These are phyloP conservation scores for Spongilla lacustris DNA, from an alignment of 37 sponge, comb jelly and placozoan genomes.

Conservation along the genomic window DNA sequence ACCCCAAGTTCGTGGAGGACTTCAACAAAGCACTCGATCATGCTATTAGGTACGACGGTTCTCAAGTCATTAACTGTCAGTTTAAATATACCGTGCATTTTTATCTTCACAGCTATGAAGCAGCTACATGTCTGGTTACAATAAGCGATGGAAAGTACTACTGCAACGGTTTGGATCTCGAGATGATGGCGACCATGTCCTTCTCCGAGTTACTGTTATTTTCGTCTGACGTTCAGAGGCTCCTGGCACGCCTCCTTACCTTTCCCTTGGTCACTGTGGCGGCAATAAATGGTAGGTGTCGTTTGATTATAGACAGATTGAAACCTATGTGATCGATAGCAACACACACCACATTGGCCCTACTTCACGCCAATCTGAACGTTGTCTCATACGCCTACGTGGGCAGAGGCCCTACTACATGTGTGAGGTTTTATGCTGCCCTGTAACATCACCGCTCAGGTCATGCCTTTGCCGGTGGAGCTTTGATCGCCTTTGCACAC, in stretches of 20 bases:
- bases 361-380: too few relatives aligned
- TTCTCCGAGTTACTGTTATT: neutral
- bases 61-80: neutral
- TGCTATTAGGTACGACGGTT: slow-evolving; percentile 46
- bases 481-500: slow-evolving; percentile 64
- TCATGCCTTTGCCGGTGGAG: slow-evolving; percentile 79
- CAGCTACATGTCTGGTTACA: slow-evolving; percentile 65
- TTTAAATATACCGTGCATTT: neutral
- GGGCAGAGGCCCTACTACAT: too few relatives aligned
- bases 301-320: too few relatives aligned
- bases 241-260: slow-evolving; percentile 44
- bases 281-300: slow-evolving; percentile 72
- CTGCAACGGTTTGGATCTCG: slow-evolving; percentile 71
- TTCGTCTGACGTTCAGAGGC: slow-evolving; percentile 17
- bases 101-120: slow-evolving; percentile 33
- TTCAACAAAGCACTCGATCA: slow-evolving; percentile 58
- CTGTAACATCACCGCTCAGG: slow-evolving; percentile 49
- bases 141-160: slow-evolving; percentile 73
- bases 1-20: slow-evolving; percentile 24
- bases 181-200: neutral
- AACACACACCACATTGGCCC: neutral
- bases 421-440: too few relatives aligned
- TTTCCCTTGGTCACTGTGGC: slow-evolving; percentile 80
- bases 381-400: too few relatives aligned
- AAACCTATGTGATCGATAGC: too few relatives aligned